Base-by-base conservation (phyloP, 2,797 vertebrate species). In the Meda fulgida region DNA sequence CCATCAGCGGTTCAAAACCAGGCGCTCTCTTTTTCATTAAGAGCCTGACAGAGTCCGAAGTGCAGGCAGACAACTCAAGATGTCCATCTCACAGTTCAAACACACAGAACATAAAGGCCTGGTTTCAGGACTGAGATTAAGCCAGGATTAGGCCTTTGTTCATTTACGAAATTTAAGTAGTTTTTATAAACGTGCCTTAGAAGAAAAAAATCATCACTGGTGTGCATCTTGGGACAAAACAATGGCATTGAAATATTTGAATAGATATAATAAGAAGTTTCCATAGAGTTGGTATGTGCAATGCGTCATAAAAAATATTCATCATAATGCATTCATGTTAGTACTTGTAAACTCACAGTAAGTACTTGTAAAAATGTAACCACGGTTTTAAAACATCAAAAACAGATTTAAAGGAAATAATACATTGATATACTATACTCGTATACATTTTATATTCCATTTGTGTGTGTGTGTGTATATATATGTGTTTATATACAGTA, bases 11-110 rank as follows among this genome's bases (percentile, higher is more conserved):
- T 92, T 92, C 91, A 92, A 93, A 93, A 95, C 93, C 94, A 94
- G 94, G 94, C 91, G 91, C 93, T 94, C 90, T 92, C 91, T 92
- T 94, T 95, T 94, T 95, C 92, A 95, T 94, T 93, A 93, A 93
- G 91, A 91, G 91, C 92, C 91, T 87, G 91, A 91, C 87, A 84
- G 89, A 92, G 91, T 94, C 93, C 91, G 87, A 91, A 83, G 85
- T 77, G 78, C 80, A 87, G 55, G 75, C 84, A 79, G 58, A 85
- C 19, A 81, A 78, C 75, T 81, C 66, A 18, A 46, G 36, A 72
- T 73, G 60, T 46, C 72, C 78, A 82, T 73, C 80, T 82, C 29
- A 29, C 38, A 65, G 48, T 29, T 58, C n/a, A 78, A 43, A 29
- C 23, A 51, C 40, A 29, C 26, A 60, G 11, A 26, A 63, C 13